Evolutionary conservation across 2,113 vertebrate genomes (phyloP).

Genomic region (Carollia perspicillata): DNA sequence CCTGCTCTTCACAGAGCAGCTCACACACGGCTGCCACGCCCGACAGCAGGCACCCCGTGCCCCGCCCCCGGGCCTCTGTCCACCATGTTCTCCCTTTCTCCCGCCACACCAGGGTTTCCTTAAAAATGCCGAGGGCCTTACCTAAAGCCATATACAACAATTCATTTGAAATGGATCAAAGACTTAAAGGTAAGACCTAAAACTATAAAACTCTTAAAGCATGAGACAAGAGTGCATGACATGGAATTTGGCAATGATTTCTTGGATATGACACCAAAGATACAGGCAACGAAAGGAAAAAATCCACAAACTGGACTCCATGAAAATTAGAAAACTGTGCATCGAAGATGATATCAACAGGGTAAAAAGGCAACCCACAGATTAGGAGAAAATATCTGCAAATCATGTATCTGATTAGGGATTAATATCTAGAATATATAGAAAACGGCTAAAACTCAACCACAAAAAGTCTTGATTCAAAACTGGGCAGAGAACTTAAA

Average conservation of each 20-base stretch:
- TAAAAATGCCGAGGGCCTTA: background rate
- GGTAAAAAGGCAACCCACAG: background rate
- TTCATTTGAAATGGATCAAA: background rate
- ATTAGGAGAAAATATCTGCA: background rate
- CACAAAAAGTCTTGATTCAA: background rate
- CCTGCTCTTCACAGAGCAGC: background rate
- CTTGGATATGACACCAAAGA: background rate
- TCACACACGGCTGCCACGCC: background rate
- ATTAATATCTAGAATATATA: background rate
- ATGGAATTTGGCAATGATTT: background rate
- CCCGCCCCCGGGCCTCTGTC: background rate
- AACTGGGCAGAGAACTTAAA: background rate
- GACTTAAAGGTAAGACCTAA: background rate
- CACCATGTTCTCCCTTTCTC: background rate
- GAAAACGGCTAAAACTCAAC: background rate
- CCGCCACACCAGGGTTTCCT: background rate
- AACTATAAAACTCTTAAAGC: background rate
- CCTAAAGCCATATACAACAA: background rate
- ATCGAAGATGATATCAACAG: background rate
- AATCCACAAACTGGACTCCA: background rate
- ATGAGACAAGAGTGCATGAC: background rate
- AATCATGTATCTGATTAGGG: background rate
- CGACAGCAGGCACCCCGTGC: accelerated
- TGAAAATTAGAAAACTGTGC: background rate
- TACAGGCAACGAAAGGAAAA: background rate